Base-by-base conservation (phyloP, 2,797 vertebrate species). In the Delichon dasypus region DNA sequence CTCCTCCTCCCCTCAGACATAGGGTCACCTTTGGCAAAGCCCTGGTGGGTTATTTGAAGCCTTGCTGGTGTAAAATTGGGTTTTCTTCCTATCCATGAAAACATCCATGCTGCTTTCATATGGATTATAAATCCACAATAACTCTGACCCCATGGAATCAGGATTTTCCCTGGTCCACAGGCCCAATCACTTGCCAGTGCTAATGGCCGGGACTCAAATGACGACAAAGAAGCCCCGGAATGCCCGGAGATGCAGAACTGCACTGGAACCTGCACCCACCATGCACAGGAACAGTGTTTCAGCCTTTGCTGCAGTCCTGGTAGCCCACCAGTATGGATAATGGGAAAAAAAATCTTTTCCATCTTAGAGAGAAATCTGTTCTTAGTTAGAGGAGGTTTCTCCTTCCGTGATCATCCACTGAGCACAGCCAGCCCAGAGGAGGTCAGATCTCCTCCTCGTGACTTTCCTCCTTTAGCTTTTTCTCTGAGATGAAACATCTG, bases 41-140 rank as follows among this genome's bases (percentile, higher is more conserved):
- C 12, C 11, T 13, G 3, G 5, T 34, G 11, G 18, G 18, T 17
- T 82, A 17, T 19, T 62, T 72, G 45, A 45, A 34, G 30, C 3
- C 25, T 71, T 71, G 17, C 25, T 36, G 14, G 40, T 40, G 16
- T 9, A 53, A 76, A 55, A 45, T 4, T 2, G 14, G 26, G 13
- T 19, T 50, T 68, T 89, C 20, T 57, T 70, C 10, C 77, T 38
- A 9, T 30, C 14, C 44, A 4, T 36, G 7, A 7, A 58, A 85
- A n/a, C 17, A 65, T 11, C 10, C 36, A 7, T 14, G 6, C 12
- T 58, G n/a, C 42, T 90, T 74, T 45, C 34, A 53, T 0, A 0
- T 9, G 9, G 51, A 23, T 16, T 79, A 29, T 60, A 64, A 77
- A 53, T 11, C 25, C n/a, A 48, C 14, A 1, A 0, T 34, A 36